Evolutionary conservation across 2,113 vertebrate species (phyloP).

Genomic region (Tamias sibiricus): DNA sequence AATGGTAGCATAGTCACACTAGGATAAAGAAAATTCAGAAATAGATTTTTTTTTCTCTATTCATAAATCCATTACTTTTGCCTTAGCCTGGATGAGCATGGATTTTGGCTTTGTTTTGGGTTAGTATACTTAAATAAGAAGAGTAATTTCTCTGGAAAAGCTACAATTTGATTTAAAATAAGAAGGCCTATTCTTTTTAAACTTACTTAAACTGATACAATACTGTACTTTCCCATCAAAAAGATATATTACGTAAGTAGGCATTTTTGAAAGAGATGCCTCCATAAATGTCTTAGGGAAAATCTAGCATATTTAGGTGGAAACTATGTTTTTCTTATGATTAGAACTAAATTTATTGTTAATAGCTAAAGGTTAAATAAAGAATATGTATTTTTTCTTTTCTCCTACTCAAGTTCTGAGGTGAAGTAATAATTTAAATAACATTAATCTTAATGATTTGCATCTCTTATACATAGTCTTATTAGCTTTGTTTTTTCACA

Average conservation of each 20-base stretch:
- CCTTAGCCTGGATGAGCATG: not conserved
- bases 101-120: slow-evolving; percentile 40
- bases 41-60: not conserved
- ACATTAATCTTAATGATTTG: not conserved
- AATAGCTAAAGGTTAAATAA: slow-evolving; percentile 51
- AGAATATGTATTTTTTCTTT: not conserved
- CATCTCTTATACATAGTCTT: not conserved
- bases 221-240: not conserved
- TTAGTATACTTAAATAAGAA: not conserved
- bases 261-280: slow-evolving; percentile 12
- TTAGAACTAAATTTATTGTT: slow-evolving; percentile 30
- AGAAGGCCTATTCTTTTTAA: not conserved
- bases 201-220: not conserved
- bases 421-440: slow-evolving; percentile 34
- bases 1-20: not conserved
- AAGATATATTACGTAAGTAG: not conserved
- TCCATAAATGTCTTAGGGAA: not conserved
- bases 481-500: not conserved
- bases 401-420: not conserved
- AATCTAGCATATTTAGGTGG: not conserved
- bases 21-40: slow-evolving; percentile 32
- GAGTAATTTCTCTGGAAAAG: slow-evolving; percentile 15
- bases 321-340: slow-evolving; percentile 21
- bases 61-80: slow-evolving; percentile 2
- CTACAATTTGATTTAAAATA: slow-evolving; percentile 1